A percentile compares a stretch with the other conserved stretches of the same genome.
Conservation (phyloP, 2,888 invertebrate species). For the Xanthia icteritia region DNA sequence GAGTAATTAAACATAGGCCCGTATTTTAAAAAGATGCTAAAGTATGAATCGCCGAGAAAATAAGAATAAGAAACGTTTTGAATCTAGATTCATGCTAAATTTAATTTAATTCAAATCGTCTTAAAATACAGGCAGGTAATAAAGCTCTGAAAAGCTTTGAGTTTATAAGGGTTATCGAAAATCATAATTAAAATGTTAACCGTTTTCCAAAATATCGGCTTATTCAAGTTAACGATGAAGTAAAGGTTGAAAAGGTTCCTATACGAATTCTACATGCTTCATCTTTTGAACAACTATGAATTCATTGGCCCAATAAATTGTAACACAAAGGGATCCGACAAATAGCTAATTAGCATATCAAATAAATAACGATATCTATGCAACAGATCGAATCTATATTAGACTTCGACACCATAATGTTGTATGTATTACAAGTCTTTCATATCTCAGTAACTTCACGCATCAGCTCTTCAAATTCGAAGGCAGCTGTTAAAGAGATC, state of each 20-base stretch:
- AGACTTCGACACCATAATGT: slow-evolving; percentile 15
- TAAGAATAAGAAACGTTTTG: not conserved
- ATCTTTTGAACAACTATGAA: slow-evolving; percentile 33
- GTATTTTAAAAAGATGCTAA: not conserved
- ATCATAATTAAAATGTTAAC: slow-evolving; percentile 23
- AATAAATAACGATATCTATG: slow-evolving; percentile 48
- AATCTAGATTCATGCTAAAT: not conserved
- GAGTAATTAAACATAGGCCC: not conserved
- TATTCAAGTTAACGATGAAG: slow-evolving; percentile 30
- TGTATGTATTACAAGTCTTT: slow-evolving; percentile 27
- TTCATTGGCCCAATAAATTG: slow-evolving; percentile 52
- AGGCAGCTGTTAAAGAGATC: slow-evolving; percentile 29
- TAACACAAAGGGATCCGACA: slow-evolving; percentile 50
- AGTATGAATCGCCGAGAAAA: not conserved
- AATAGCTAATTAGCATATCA: slow-evolving; percentile 49
- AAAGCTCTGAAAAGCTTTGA: not conserved
- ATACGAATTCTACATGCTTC: slow-evolving; percentile 39
- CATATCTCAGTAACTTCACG: slow-evolving; percentile 38
- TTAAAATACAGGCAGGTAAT: not conserved
- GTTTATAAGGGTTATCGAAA: not conserved
- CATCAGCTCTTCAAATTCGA: slow-evolving; percentile 31
- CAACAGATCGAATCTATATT: slow-evolving; percentile 38
- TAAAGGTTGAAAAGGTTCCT: slow-evolving; percentile 35
- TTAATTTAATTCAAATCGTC: too few species aligned
- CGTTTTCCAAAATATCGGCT: slow-evolving; percentile 4